These are phyloP conservation scores for Drosophila pectinifera DNA, from an alignment of 1,140 invertebrate species.

Conservation along the genomic window DNA sequence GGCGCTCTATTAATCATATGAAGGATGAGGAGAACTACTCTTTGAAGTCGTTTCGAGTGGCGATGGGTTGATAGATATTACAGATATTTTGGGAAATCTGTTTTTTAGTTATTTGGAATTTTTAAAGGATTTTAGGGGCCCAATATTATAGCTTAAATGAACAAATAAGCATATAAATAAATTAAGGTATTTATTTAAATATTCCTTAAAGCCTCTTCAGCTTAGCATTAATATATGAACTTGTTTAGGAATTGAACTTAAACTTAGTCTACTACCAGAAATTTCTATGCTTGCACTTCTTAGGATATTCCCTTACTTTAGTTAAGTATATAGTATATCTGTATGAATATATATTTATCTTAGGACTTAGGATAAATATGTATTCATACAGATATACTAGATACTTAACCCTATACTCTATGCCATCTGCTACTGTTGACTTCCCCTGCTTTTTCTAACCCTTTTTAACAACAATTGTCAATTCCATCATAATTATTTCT, in stretches of 20 bases:
- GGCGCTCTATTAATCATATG: slow-evolving; percentile 25
- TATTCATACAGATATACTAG: background rate
- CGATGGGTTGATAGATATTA: background rate
- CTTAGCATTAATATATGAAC: too few relatives aligned
- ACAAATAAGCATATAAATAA: background rate
- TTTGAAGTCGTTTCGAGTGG: slow-evolving; percentile 24
- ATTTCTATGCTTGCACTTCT: background rate
- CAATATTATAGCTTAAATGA: background rate
- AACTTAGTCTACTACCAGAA: background rate
- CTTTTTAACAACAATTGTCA: slow-evolving; percentile 5
- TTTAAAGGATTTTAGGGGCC: background rate
- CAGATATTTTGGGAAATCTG: background rate
- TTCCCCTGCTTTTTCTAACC: background rate
- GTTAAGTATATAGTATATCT: slow-evolving; percentile 3
- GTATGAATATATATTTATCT: background rate
- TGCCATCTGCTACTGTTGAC: slow-evolving; percentile 12
- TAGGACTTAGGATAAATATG: too few relatives aligned
- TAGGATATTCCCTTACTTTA: background rate
- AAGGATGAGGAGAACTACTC: slow-evolving; percentile 1
- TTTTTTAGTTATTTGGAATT: background rate
- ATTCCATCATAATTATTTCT: slow-evolving; percentile 38
- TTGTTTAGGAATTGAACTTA: background rate
- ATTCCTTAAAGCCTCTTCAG: too few relatives aligned
- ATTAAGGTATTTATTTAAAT: too few relatives aligned
- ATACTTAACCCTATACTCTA: background rate